Evolutionary conservation across 2,888 invertebrate species (phyloP), one percentile per base, ranked within the genome.

Genomic region (Tetragonula carbonaria): DNA sequence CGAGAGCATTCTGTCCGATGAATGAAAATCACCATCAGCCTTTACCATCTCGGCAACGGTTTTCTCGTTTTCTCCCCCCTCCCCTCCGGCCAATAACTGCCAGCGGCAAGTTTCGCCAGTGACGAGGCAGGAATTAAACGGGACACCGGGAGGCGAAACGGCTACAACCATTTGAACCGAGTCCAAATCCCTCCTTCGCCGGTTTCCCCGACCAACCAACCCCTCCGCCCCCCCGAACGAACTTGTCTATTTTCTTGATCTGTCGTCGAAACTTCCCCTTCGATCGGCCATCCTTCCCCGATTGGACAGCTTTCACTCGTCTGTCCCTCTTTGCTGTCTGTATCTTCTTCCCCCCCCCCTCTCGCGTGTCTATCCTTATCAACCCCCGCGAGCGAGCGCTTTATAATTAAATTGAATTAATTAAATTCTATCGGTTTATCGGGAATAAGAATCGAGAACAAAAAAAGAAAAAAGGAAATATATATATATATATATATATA

Each of bases 111-210:
- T 50, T 76, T 57, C 83, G 53, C 55, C 65, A 23, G 75, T 79
- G 83, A 83, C 79, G 73, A 75, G 73, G 79, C 68, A 75, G 75
- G 28, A 84, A 83, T 84, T 83, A 83, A 75, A 84, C 74, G 82
- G 28, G 53, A 51, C 70, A 38, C 23, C 38, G 38, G 33, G 45
- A 50, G n/a, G 8, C 23, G 72, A 82, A 72, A 55, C 67, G 57
- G 65, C 68, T 65, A 33, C 59, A 50, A 70, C 72, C 53, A 85
- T 82, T 86, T 86, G 84, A 84, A 85, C 74, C 57, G 57, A 45
- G 66, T 85, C 83, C 73, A 85, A 84, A 83, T 73, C 63, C 51
- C 65, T 67, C 63, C 72, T 51, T 66, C 59, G 53, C 16, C 8
- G 38, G 14, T 21, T n/a, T 74, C 70, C 33, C 33, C n/a, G 23